These are phyloP conservation scores for Bombyx mori DNA, from an alignment of 1,140 invertebrate species.

Conservation along the genomic window DNA sequence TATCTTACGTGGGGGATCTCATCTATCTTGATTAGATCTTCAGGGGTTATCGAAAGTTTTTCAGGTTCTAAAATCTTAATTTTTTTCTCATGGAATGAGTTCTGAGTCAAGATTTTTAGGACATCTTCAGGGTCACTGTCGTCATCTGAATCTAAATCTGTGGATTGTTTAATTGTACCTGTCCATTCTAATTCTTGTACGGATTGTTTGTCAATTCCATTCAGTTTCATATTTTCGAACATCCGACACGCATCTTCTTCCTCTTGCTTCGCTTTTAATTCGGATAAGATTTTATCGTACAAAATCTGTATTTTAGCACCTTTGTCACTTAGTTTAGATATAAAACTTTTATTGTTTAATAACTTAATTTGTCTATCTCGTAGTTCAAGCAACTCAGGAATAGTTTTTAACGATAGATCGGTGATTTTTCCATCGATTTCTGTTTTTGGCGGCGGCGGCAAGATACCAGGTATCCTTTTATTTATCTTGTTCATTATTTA, in stretches of 20 bases:
- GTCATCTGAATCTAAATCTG: constrained; percentile 75
- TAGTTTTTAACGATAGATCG: constrained; percentile 42
- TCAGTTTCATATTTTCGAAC: constrained; percentile 75
- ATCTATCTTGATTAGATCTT: constrained; percentile 74
- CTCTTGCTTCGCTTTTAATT: constrained; percentile 72
- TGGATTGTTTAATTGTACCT: constrained; percentile 60
- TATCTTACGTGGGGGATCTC: constrained; percentile 73
- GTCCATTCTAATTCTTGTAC: constrained; percentile 79
- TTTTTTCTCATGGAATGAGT: constrained; percentile 73
- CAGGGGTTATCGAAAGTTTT: constrained; percentile 73
- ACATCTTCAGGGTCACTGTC: constrained; percentile 76
- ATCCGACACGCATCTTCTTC: constrained; percentile 73
- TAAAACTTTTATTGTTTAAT: constrained; percentile 53
- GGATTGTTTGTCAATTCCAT: constrained; percentile 67
- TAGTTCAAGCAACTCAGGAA: constrained; percentile 44
- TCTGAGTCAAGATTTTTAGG: constrained; percentile 77
- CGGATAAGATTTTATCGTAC: constrained; percentile 69
- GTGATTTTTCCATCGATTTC: constrained; percentile 56
- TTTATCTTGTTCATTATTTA: constrained; percentile 42
- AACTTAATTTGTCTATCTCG: constrained; percentile 50
- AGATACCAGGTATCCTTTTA: constrained; percentile 42
- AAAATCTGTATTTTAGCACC: constrained; percentile 76
- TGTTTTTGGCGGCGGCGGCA: constrained; percentile 46
- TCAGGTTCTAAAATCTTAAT: constrained; percentile 70
- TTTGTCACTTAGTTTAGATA: constrained; percentile 76